phyloP scores from a whole-genome alignment of 1,140 invertebrate genomes.

The Sinella curviseta region DNA sequence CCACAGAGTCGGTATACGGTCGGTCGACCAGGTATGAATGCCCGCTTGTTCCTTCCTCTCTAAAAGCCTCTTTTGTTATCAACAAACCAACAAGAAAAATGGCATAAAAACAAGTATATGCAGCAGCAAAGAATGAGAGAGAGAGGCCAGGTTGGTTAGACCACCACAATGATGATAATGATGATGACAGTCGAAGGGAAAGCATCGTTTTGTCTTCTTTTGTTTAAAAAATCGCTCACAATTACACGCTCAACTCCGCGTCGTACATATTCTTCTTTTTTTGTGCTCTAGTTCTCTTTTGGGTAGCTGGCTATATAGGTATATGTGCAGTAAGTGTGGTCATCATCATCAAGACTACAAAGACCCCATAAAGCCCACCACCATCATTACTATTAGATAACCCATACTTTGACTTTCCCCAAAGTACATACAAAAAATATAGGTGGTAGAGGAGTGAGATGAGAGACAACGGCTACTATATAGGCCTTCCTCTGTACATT shows the following conservation, averaged over 20 bases:
- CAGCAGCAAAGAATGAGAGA: too few species aligned
- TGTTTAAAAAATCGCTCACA: slow-evolving; percentile 13
- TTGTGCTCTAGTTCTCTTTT: too few species aligned
- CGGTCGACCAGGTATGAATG: too few species aligned
- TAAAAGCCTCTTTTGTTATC: too few species aligned
- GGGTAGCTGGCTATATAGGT: too few species aligned
- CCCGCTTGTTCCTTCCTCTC: too few species aligned
- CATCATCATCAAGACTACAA: neutral
- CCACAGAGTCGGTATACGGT: neutral
- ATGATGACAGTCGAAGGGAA: neutral
- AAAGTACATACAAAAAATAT: neutral
- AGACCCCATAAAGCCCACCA: neutral
- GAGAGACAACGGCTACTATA: too few species aligned
- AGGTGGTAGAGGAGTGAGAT: too few species aligned
- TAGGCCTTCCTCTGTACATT: neutral
- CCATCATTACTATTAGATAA: neutral
- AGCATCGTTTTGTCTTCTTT: neutral
- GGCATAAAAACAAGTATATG: too few species aligned
- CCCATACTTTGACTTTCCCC: neutral
- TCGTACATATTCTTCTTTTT: neutral
- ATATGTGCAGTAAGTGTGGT: neutral
- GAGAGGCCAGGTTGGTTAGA: too few species aligned
- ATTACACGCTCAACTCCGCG: neutral
- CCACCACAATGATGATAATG: slow-evolving; percentile 12
- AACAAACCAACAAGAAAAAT: too few species aligned